These are phyloP conservation scores for Sitta europaea DNA, from an alignment of 2,113 vertebrate genomes.

Conservation along the genomic window DNA sequence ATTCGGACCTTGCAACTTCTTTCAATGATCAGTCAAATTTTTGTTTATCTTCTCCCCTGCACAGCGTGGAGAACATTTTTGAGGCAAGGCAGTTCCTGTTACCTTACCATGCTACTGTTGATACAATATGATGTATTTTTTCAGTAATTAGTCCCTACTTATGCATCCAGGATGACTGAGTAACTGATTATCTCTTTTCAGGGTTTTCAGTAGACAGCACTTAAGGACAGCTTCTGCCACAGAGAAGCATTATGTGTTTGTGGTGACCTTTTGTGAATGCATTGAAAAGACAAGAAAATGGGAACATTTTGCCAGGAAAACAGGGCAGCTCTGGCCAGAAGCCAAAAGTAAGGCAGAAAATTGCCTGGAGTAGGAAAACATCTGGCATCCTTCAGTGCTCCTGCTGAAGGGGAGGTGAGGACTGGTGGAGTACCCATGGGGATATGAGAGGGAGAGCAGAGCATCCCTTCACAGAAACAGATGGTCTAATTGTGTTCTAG, in stretches of 20 bases:
- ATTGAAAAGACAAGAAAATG: not conserved
- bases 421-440: not conserved
- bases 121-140: not conserved
- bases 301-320: not conserved
- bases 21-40: not conserved
- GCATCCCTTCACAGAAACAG: not conserved
- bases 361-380: not conserved
- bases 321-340: not conserved
- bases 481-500: not conserved
- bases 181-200: not conserved
- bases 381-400: not conserved
- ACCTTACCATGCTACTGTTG: not conserved
- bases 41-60: not conserved
- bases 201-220: not conserved
- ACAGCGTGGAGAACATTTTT: not conserved
- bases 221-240: not conserved
- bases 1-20: not conserved
- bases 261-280: not conserved
- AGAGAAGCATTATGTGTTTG: not conserved
- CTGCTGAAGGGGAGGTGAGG: not conserved
- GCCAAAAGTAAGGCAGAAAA: not conserved
- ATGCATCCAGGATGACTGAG: not conserved
- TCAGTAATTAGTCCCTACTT: not conserved
- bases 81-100: not conserved
- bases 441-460: not conserved